Evolutionary conservation across 2,113 vertebrate genomes (phyloP).

Genomic region (Mastomys coucha): DNA sequence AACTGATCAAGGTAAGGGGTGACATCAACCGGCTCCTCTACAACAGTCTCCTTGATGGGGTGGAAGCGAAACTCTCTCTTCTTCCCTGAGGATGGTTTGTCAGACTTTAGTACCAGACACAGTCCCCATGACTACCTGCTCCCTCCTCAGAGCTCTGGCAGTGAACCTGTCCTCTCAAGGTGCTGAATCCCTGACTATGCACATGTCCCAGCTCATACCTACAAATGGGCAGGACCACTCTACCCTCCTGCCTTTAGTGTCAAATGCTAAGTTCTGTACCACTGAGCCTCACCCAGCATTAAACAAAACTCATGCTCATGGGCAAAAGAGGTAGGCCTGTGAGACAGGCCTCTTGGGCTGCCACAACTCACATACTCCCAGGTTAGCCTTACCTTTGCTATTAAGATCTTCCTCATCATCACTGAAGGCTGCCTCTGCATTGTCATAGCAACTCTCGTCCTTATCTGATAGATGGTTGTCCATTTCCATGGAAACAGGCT

Average conservation of each 20-base stretch:
- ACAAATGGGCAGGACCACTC: neutral
- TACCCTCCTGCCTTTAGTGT: neutral
- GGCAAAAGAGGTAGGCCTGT: fast-evolving
- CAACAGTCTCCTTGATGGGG: slow-evolving; percentile 94
- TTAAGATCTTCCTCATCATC: slow-evolving; percentile 96
- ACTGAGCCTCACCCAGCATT: neutral
- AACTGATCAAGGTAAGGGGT: slow-evolving; percentile 96
- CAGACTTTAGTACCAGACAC: neutral
- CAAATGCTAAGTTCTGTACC: neutral
- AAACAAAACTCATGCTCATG: neutral
- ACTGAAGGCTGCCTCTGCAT: slow-evolving; percentile 95
- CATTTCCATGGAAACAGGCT: slow-evolving; percentile 93
- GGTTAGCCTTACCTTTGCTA: slow-evolving; percentile 90
- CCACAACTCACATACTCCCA: fast-evolving
- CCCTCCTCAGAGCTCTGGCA: neutral
- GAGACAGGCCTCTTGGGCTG: fast-evolving
- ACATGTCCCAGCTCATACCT: neutral
- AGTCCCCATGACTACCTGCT: neutral
- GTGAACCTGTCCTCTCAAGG: too few relatives aligned
- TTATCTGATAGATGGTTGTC: slow-evolving; percentile 96
- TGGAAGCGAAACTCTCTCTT: slow-evolving; percentile 98
- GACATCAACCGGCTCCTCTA: slow-evolving; percentile 97
- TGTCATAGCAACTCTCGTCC: slow-evolving; percentile 97
- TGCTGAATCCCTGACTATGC: neutral
- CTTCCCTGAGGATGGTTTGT: slow-evolving; percentile 88